These are phyloP conservation scores for Cottus gobio DNA, from an alignment of 2,113 vertebrate genomes.

Conservation along the genomic window DNA sequence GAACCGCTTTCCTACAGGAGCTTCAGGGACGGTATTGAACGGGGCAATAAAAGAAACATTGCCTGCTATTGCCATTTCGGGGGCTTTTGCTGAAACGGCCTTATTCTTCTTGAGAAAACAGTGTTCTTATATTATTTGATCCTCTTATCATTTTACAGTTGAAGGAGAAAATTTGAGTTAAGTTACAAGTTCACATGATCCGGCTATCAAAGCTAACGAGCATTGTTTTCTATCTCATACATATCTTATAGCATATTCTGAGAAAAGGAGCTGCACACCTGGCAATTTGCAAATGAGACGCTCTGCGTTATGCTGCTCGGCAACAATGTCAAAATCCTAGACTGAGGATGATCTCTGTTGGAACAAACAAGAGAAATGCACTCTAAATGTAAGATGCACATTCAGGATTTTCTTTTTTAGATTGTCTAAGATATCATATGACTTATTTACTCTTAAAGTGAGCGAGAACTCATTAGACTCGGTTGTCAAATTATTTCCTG, in stretches of 20 bases:
- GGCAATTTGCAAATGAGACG: slow-evolving; percentile 58
- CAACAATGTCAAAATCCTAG: slow-evolving; percentile 45
- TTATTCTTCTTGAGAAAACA: background rate
- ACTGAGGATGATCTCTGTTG: slow-evolving; percentile 5
- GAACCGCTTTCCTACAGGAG: background rate
- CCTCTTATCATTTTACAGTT: background rate
- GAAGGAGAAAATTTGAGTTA: background rate
- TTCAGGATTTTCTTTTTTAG: background rate
- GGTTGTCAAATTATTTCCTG: slow-evolving; percentile 37
- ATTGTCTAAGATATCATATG: slow-evolving; percentile 45
- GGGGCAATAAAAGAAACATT: background rate
- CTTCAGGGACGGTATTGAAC: background rate
- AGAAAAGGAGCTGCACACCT: slow-evolving; percentile 47
- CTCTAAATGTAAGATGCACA: slow-evolving; percentile 8
- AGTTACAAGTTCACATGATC: slow-evolving; percentile 41
- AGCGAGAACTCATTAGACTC: slow-evolving; percentile 21
- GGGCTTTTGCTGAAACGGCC: background rate
- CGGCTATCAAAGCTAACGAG: slow-evolving; percentile 37
- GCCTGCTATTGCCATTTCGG: background rate
- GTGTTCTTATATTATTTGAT: background rate
- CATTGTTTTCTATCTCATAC: slow-evolving; percentile 40
- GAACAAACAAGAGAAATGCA: slow-evolving; percentile 11
- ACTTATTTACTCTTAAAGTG: slow-evolving; percentile 16
- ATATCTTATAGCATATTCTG: slow-evolving; percentile 36
- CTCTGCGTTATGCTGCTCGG: slow-evolving; percentile 46